Conservation (phyloP, 2,113 vertebrate species). For the Alexandromys fortis region DNA sequence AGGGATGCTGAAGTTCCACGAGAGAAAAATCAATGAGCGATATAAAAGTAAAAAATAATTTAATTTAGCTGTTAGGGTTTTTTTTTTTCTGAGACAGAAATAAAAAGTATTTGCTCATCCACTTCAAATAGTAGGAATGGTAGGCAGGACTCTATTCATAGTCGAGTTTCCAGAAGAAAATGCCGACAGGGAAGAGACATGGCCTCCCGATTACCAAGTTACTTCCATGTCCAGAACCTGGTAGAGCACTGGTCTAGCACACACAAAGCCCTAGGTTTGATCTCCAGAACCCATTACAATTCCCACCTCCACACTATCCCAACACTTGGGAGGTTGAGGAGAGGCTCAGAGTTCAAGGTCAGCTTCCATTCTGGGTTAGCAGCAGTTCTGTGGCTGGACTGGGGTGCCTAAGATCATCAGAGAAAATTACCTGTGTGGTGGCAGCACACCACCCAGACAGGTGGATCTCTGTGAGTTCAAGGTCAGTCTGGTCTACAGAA, state of each 20-base stretch:
- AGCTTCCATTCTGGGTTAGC: not conserved
- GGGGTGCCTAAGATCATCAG: not conserved
- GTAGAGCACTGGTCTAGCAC: not conserved
- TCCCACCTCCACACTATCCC: not conserved
- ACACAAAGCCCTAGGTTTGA: not conserved
- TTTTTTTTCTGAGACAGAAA: constrained; percentile 69
- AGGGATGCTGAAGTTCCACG: constrained; percentile 38
- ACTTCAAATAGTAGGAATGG: constrained; percentile 56
- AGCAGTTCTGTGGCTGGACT: not conserved
- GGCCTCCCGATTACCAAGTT: not conserved
- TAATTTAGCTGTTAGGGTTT: constrained; percentile 41
- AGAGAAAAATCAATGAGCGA: constrained; percentile 66
- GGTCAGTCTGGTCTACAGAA: not conserved
- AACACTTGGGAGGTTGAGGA: not conserved
- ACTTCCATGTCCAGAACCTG: not conserved
- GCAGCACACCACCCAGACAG: not conserved
- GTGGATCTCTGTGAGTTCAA: not conserved
- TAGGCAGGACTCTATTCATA: constrained; percentile 27
- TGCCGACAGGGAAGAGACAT: not conserved
- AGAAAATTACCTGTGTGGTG: accelerated
- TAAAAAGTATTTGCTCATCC: constrained; percentile 57
- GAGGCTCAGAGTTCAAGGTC: not conserved
- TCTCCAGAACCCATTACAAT: not conserved
- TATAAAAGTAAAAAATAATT: constrained; percentile 65
- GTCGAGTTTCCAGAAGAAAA: constrained; percentile 42